Conservation (phyloP, 2,797 vertebrate genomes). For the Austrolebias charrua region DNA sequence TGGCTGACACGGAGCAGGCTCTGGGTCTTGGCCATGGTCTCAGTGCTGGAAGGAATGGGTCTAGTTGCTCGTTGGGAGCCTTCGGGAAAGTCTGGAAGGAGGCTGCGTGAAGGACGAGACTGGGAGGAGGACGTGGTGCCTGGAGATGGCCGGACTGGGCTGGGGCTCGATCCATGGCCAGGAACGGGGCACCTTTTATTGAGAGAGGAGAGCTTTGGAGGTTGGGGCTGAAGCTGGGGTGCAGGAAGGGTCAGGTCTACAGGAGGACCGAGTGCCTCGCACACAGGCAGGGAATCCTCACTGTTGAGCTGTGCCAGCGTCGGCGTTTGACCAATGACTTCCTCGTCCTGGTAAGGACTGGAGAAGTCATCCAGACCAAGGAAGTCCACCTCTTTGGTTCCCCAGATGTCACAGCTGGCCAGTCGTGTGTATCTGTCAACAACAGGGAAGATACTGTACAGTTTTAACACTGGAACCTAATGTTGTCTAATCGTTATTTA, state of each 20-base stretch:
- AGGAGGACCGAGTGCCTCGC: constrained; percentile 89
- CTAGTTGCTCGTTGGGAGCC: constrained; percentile 89
- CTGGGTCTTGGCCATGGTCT: constrained; percentile 89
- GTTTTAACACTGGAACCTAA: constrained; percentile 13
- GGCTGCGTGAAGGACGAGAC: constrained; percentile 58
- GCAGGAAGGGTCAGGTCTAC: constrained; percentile 75
- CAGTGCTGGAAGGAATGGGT: constrained; percentile 88
- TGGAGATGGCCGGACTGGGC: constrained; percentile 66
- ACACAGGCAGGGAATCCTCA: constrained; percentile 95
- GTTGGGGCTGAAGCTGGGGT: constrained; percentile 73
- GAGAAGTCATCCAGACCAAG: constrained; percentile 97
- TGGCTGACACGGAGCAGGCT: constrained; percentile 61
- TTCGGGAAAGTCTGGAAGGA: constrained; percentile 83
- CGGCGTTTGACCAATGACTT: constrained; percentile 94
- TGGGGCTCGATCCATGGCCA: constrained; percentile 49
- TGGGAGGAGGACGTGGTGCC: constrained; percentile 62
- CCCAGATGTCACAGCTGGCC: constrained; percentile 98
- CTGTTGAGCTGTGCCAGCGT: constrained; percentile 98
- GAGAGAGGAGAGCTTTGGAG: constrained; percentile 68
- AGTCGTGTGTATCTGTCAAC: constrained; percentile 87
- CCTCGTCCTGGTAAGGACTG: constrained; percentile 98
- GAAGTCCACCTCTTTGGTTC: constrained; percentile 99
- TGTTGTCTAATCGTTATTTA: not conserved
- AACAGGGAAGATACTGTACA: constrained; percentile 11
- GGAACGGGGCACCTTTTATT: constrained; percentile 64